Conservation (phyloP, 2,797 vertebrate genomes). For the Scolopax bukidnonensis region DNA sequence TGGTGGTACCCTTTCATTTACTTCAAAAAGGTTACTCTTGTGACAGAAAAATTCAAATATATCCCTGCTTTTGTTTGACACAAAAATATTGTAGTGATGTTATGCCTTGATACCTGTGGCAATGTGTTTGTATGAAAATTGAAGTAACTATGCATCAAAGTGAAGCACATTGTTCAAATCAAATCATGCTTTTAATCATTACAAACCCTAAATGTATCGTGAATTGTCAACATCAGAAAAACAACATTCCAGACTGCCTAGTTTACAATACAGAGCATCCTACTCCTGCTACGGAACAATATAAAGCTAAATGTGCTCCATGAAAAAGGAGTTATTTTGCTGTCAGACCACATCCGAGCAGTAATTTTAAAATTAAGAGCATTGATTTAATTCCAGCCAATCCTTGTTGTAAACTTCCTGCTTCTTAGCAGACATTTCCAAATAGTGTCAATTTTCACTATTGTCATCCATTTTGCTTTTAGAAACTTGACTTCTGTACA, state of each 20-base stretch:
- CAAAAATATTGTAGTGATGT: not conserved
- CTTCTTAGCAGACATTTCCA: not conserved
- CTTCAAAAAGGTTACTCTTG: not conserved
- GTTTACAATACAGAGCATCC: not conserved
- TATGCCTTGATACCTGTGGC: not conserved
- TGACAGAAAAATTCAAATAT: not conserved
- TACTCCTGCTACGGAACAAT: not conserved
- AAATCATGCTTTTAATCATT: not conserved
- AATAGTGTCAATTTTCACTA: not conserved
- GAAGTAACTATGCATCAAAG: not conserved
- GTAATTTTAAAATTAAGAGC: not conserved
- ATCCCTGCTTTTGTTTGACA: not conserved
- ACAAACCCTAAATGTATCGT: not conserved
- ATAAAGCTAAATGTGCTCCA: not conserved
- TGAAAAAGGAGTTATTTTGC: not conserved
- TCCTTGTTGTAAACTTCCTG: not conserved
- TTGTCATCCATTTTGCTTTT: not conserved
- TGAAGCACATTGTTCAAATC: not conserved
- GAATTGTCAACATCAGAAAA: not conserved
- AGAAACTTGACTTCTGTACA: not conserved
- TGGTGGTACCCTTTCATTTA: not conserved
- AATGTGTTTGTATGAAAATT: not conserved
- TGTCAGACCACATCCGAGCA: not conserved
- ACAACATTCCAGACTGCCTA: not conserved
- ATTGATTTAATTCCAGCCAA: not conserved